phyloP scores from a whole-genome alignment of 2,113 vertebrate species.

The Cisticola juncidis region DNA sequence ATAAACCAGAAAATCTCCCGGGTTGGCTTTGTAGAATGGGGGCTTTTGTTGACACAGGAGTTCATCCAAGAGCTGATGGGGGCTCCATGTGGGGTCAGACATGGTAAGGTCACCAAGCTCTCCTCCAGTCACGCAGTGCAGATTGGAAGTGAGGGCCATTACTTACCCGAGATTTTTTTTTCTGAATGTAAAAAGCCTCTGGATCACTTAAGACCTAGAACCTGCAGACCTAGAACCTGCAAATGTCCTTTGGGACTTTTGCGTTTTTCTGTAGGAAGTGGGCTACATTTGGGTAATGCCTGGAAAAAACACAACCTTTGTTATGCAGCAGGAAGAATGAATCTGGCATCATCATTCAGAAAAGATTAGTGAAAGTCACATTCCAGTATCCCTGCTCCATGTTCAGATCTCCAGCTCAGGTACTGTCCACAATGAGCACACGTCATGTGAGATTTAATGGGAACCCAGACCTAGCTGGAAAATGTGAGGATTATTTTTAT shows the following conservation, averaged over 20 bases:
- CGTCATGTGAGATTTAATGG: neutral
- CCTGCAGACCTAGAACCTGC: neutral
- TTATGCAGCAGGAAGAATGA: neutral
- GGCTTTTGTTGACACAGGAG: neutral
- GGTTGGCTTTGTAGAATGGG: neutral
- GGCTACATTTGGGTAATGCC: neutral
- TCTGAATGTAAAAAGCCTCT: neutral
- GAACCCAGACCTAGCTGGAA: neutral
- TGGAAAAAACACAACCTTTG: neutral
- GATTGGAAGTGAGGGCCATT: neutral
- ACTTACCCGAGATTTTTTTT: neutral
- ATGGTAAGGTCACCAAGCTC: neutral
- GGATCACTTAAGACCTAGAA: neutral
- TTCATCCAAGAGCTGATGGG: neutral
- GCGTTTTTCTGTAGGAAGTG: neutral
- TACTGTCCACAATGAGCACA: neutral
- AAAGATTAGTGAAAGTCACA: neutral
- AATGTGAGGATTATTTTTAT: neutral
- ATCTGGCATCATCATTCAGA: neutral
- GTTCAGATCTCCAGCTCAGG: neutral
- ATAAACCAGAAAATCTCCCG: neutral
- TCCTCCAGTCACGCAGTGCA: rapidly evolving
- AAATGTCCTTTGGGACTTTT: neutral
- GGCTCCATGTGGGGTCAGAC: neutral
- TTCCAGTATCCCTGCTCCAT: neutral